Conservation (phyloP, 2,113 vertebrate genomes). For the Ascaphus truei region DNA sequence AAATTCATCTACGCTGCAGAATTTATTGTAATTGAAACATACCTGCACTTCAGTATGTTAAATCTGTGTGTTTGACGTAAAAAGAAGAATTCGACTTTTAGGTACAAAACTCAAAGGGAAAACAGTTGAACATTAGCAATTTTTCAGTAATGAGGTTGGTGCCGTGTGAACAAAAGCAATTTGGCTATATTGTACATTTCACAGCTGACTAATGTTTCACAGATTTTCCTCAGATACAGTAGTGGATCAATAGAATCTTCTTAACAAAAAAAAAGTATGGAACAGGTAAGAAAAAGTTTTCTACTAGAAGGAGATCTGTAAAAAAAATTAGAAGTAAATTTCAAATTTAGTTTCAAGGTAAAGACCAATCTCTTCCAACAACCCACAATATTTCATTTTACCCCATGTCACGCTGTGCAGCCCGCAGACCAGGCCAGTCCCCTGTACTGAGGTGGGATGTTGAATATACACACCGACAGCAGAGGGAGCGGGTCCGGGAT, state of each 20-base stretch:
- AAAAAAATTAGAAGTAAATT: no score
- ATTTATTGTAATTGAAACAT: constrained; percentile 28
- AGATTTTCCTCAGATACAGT: background rate
- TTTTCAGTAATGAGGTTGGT: background rate
- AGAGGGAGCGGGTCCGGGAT: no score
- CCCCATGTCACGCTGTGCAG: no score
- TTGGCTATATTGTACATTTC: background rate
- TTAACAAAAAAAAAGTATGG: background rate
- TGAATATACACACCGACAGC: no score
- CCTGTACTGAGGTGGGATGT: no score
- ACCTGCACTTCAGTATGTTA: constrained; percentile 6
- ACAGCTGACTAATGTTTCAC: constrained; percentile 16
- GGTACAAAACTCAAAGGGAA: background rate
- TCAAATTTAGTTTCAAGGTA: no score
- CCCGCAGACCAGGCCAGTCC: no score
- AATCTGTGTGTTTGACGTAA: background rate
- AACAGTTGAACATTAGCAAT: constrained; percentile 8
- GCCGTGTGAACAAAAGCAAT: constrained; percentile 16
- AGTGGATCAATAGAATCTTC: background rate
- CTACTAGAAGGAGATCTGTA: no score
- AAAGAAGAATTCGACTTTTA: background rate
- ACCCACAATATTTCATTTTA: no score
- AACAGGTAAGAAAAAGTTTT: background rate
- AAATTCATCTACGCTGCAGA: constrained; percentile 23
- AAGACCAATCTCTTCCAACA: no score